These are phyloP conservation scores for Malachius bipustulatus DNA, from an alignment of 2,888 invertebrate species.

Conservation along the genomic window DNA sequence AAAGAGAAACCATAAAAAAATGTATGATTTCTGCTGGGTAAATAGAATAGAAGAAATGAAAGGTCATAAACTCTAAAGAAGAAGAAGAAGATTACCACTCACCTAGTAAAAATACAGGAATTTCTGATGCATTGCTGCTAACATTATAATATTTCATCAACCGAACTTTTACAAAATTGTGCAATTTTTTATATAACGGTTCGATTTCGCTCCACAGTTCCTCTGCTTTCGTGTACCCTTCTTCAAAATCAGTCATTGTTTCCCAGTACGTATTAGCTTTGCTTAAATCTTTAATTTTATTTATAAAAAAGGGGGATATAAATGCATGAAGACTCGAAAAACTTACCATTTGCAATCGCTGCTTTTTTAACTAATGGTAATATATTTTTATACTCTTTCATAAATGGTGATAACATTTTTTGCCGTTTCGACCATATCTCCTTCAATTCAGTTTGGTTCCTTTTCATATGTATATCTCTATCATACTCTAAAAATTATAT, in stretches of 20 bases:
- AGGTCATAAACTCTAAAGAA: too few species aligned
- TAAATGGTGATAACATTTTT: too few species aligned
- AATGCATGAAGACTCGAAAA: slow-evolving; percentile 5
- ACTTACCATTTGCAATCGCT: slow-evolving; percentile 28
- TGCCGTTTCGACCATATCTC: too few species aligned
- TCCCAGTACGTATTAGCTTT: slow-evolving; percentile 44
- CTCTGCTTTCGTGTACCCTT: slow-evolving; percentile 40
- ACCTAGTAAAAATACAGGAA: slow-evolving; percentile 44
- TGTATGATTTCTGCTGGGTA: too few species aligned
- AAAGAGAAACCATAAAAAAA: too few species aligned
- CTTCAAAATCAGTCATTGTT: slow-evolving; percentile 41
- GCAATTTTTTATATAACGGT: slow-evolving; percentile 44
- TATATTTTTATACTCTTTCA: slow-evolving; percentile 4
- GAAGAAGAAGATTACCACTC: too few species aligned
- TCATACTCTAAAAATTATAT: too few species aligned
- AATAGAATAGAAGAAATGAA: too few species aligned
- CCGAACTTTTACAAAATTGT: slow-evolving; percentile 41
- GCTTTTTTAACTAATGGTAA: slow-evolving; percentile 20
- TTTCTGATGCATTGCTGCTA: slow-evolving; percentile 30
- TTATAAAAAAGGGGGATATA: too few species aligned
- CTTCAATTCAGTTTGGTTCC: too few species aligned
- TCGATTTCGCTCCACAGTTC: slow-evolving; percentile 44
- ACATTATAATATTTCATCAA: slow-evolving; percentile 39
- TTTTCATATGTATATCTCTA: too few species aligned
- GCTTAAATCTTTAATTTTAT: slow-evolving; percentile 26